Base-by-base conservation (phyloP, 2,797 vertebrate genomes). In the Ctenopoma multispine region DNA sequence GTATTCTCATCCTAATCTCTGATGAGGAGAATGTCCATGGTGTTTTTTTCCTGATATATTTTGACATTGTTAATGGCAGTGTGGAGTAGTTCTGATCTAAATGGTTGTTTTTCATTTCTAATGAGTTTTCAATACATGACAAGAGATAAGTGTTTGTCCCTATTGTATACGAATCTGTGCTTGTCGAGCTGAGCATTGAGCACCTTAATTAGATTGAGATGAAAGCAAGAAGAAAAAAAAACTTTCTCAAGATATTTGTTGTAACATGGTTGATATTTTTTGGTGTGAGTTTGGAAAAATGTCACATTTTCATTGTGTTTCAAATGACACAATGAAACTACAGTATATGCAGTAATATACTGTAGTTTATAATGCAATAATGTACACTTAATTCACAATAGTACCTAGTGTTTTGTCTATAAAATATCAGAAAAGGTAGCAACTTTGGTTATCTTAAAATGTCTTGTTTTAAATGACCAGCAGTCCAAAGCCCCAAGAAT, bases 1-100 rank as follows among this genome's bases (percentile, higher is more conserved):
- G 75, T 60, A 68, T 63, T 64, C 76, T 75, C 78, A 57, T 71
- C 58, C 34, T 49, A 60, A 77, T 82, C 83, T 81, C 60, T 82
- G 41, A 31, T 27, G 40, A 63, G 47, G 61, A 65, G 64, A 72
- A 59, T 72, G 72, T 58, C 41, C 36, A 79, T 58, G 44, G 10
- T 38, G n/a, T 84, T 65, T 75, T 54, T 69, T 27, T 21, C 48
- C 44, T 61, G 61, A 72, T 17, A 41, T 64, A 27, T 78, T 68
- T 40, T 61, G 55, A 50, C 58, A 29, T 60, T 78, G 74, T 79
- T 75, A 82, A 72, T 68, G 63, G 47, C 36, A 21, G 15, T 10
- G 63, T 62, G 48, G 57, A 79, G 79, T 55, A 58, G 81, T 49
- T 77, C 29, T 74, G 60, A 65, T 83, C 38, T 58, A n/a, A 49